These are phyloP conservation scores for Colius striatus DNA, from an alignment of 2,113 vertebrate species.

Conservation along the genomic window DNA sequence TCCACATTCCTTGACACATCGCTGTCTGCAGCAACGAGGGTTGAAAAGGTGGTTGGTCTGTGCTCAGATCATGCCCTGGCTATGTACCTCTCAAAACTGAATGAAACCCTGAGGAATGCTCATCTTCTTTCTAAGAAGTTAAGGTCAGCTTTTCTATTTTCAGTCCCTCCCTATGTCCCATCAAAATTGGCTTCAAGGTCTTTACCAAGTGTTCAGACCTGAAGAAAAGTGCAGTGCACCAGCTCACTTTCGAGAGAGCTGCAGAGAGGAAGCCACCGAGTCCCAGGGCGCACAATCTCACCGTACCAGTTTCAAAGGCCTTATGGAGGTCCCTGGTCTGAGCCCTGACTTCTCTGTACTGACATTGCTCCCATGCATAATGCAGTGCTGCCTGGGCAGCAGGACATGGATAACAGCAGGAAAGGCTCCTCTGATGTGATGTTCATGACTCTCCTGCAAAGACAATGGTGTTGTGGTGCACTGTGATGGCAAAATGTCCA, in stretches of 20 bases:
- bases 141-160: slow-evolving; percentile 1
- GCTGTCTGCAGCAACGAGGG: background rate
- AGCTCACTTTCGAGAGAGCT: background rate
- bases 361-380: background rate
- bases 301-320: background rate
- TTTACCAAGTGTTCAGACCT: background rate
- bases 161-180: background rate
- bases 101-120: background rate
- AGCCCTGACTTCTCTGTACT: background rate
- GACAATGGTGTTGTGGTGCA: background rate
- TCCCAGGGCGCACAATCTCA: background rate
- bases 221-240: background rate
- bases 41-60: background rate
- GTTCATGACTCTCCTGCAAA: background rate
- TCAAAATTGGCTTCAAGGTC: slow-evolving; percentile 32
- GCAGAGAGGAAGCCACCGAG: background rate
- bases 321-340: background rate
- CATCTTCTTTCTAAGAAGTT: slow-evolving; percentile 42
- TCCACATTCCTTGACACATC: background rate
- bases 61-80: background rate
- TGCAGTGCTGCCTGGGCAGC: background rate
- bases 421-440: background rate
- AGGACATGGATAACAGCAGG: background rate
- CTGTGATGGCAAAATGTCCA: background rate
- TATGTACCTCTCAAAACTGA: slow-evolving; percentile 22